Evolutionary conservation across 1,140 invertebrate genomes (phyloP), one percentile per base, ranked within the genome.

Genomic region (Cotesia glomerata): DNA sequence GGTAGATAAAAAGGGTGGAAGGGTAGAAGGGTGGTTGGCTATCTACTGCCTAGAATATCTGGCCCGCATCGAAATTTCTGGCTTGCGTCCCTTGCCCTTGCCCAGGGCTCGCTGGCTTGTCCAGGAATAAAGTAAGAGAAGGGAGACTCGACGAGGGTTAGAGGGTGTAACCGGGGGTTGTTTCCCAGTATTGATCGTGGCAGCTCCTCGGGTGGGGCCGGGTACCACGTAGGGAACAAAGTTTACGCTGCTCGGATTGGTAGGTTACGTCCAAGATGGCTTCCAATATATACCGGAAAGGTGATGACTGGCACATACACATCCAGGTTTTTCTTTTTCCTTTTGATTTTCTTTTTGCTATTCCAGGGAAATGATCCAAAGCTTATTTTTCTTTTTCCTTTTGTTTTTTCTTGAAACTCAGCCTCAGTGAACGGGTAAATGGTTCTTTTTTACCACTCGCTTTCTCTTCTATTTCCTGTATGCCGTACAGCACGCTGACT

Each of bases 251-350:
- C 49, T 54, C 67, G 35, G 76, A 86, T 86, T 87, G 85, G 85
- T 68, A 76, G 70, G 67, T 64, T 35, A 71, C 35, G 14, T 75
- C 39, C 77, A 87, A 86, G 79, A 87, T 87, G 85, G 86, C 85
- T 76, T 84, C 75, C 80, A 66, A 49, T 32, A 58, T 73, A 79
- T 80, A 82, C 78, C 82, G 84, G 81, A 86, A 86, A 82, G 82
- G 80, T 81, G 82, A 84, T 78, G 80, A 76, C 77, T 80, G 70
- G 75, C 54, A 77, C 70, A 69, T 72, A 71, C 54, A 77, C 70
- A 69, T 72, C 70, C 71, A 78, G 78, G 13, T 45, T 45, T 26
- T 26, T 49, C 68, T 71, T 67, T 75, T 77, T n/a, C 52, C 67
- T 65, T 54, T 49, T 9, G 61, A n/a, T 74, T 70, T 65, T 71